Evolutionary conservation across 2,797 vertebrate species (phyloP).

Genomic region (Phalloptychus januarius): DNA sequence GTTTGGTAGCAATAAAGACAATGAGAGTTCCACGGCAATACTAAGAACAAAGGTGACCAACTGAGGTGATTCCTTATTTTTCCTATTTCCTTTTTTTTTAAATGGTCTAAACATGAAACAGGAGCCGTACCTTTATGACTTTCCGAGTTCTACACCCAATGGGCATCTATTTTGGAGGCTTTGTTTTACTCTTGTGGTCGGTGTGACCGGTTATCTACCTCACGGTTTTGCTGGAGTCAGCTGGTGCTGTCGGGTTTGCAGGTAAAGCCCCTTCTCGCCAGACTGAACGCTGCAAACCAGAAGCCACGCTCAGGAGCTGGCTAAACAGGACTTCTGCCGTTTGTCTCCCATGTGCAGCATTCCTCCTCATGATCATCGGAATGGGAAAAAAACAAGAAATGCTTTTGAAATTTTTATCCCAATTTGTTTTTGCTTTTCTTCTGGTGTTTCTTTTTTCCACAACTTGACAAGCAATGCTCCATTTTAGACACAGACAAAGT

Average conservation of each 20-base stretch:
- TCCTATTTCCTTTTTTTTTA: constrained; percentile 47
- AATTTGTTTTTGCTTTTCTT: constrained; percentile 61
- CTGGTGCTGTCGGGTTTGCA: constrained; percentile 93
- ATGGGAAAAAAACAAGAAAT: constrained; percentile 37
- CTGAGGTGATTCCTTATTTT: constrained; percentile 61
- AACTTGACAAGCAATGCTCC: constrained; percentile 39
- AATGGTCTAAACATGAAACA: constrained; percentile 48
- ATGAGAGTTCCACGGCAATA: constrained; percentile 86
- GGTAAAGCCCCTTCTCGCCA: constrained; percentile 93
- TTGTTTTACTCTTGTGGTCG: constrained; percentile 93
- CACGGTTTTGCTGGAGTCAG: constrained; percentile 91
- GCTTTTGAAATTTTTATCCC: constrained; percentile 31
- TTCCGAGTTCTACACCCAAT: constrained; percentile 72
- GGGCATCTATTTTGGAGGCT: constrained; percentile 81
- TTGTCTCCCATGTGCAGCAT: constrained; percentile 62
- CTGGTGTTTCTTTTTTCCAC: constrained; percentile 43
- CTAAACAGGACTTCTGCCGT: constrained; percentile 80
- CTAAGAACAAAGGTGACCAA: constrained; percentile 59
- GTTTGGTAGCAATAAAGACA: constrained; percentile 81
- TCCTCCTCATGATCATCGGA: constrained; percentile 78
- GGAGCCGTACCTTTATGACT: constrained; percentile 85
- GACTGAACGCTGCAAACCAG: constrained; percentile 89
- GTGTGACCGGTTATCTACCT: constrained; percentile 98
- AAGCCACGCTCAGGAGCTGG: constrained; percentile 97
- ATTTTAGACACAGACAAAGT: constrained; percentile 66